Conservation (phyloP, 23 tunicate species). For the Trididemnum miniatum region DNA sequence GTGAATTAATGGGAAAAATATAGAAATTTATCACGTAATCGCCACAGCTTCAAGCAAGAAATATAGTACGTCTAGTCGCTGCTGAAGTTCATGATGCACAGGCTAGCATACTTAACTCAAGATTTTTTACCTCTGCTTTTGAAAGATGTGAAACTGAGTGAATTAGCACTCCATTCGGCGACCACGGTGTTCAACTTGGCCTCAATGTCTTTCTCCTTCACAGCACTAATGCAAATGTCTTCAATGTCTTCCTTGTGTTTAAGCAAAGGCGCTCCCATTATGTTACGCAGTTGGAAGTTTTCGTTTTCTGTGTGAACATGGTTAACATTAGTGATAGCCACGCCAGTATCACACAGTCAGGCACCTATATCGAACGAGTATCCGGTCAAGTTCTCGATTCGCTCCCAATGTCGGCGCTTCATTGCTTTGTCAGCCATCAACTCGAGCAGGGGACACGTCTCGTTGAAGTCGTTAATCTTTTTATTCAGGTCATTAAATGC, state of each 20-base stretch:
- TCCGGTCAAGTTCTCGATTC: slow-evolving; percentile 78
- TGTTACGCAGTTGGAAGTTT: slow-evolving; percentile 87
- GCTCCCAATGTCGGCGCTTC: slow-evolving; percentile 96
- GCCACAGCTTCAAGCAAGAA: no score
- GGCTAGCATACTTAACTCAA: not conserved
- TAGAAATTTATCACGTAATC: no score
- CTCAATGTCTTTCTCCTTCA: slow-evolving; percentile 98
- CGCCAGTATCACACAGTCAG: no score
- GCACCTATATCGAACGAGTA: slow-evolving; percentile 89
- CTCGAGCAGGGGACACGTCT: slow-evolving; percentile 93
- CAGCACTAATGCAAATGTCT: slow-evolving; percentile 99
- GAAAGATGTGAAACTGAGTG: slow-evolving; percentile 73
- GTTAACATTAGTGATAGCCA: no score
- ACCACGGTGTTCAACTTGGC: slow-evolving; percentile 85
- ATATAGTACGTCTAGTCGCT: no score
- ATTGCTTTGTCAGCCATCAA: slow-evolving; percentile 95
- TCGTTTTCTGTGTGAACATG: slow-evolving; percentile 97
- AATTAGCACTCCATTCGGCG: slow-evolving; percentile 95
- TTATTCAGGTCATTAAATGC: slow-evolving; percentile 85
- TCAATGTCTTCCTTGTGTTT: slow-evolving; percentile 97
- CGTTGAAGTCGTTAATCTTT: slow-evolving; percentile 98
- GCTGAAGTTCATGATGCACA: no score
- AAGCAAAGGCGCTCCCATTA: slow-evolving; percentile 97
- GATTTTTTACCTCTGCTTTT: slow-evolving; percentile 90
- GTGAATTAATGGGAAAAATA: no score